These are phyloP conservation scores for Clarias batrachus DNA, from an alignment of 2,113 vertebrate species.

Conservation along the genomic window DNA sequence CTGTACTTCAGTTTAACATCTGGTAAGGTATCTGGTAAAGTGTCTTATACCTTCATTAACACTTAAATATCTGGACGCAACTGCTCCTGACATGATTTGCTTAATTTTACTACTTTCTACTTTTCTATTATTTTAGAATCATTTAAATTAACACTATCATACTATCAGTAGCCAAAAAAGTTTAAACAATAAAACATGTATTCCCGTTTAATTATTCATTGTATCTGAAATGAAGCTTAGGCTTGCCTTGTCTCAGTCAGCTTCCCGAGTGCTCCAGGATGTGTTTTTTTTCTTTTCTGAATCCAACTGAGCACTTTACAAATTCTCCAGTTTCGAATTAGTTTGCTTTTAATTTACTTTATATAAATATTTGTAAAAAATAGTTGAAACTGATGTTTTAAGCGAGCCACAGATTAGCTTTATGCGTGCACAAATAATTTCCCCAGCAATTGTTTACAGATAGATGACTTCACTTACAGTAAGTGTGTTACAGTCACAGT, in stretches of 20 bases:
- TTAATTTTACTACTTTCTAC: neutral
- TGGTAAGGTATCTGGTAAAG: slow-evolving; percentile 18
- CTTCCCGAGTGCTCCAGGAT: neutral
- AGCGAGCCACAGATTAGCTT: no score
- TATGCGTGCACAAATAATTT: no score
- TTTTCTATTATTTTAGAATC: neutral
- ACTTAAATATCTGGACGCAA: neutral
- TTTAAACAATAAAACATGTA: neutral
- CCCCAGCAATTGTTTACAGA: no score
- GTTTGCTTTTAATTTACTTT: neutral
- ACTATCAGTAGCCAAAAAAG: neutral
- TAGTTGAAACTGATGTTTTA: no score
- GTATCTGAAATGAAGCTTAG: neutral
- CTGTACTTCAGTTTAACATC: slow-evolving; percentile 13
- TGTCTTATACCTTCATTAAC: neutral
- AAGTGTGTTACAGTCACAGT: no score
- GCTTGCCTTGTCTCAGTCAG: neutral
- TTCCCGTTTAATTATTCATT: neutral
- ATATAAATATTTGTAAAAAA: no score
- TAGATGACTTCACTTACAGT: no score
- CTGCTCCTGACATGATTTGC: neutral
- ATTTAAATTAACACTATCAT: neutral
- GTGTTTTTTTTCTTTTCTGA: neutral
- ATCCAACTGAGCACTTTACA: neutral
- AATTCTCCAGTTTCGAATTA: neutral